phyloP scores from a whole-genome alignment of 2,113 vertebrate species.

The Benitochromis conjunctus region DNA sequence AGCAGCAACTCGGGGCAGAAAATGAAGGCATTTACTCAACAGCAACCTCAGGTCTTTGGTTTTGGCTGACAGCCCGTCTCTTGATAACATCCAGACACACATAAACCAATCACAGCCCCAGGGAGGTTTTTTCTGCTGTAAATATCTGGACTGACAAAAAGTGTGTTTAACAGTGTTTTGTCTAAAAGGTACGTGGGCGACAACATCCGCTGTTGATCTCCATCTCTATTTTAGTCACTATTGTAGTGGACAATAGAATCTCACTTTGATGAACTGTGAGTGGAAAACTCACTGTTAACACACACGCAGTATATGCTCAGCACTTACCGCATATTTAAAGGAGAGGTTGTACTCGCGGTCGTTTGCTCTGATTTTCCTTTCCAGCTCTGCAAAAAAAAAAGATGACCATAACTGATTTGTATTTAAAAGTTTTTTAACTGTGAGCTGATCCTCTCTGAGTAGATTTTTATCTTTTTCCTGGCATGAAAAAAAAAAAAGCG shows the following conservation, averaged over 20 bases:
- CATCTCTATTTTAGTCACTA: neutral
- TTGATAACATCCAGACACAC: slow-evolving; percentile 2
- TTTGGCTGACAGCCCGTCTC: slow-evolving; percentile 8
- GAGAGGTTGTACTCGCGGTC: slow-evolving; percentile 82
- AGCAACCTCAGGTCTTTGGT: neutral
- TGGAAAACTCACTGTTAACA: neutral
- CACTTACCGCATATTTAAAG: slow-evolving; percentile 89
- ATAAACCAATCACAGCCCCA: neutral
- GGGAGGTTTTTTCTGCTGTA: neutral
- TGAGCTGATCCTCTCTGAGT: neutral
- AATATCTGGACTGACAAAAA: neutral
- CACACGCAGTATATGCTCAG: neutral
- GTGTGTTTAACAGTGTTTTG: neutral
- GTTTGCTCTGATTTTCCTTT: slow-evolving; percentile 85
- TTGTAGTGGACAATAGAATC: neutral
- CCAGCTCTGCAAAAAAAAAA: slow-evolving; percentile 73
- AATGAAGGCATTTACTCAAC: neutral
- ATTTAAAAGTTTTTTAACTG: fast-evolving
- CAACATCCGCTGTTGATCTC: neutral
- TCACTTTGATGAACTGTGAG: neutral
- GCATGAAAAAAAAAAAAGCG: neutral
- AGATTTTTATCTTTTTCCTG: neutral
- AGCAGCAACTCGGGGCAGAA: neutral
- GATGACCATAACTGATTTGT: neutral
- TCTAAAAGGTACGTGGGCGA: neutral